Conservation (phyloP, 2,888 invertebrate genomes). For the Dilophus febrilis region DNA sequence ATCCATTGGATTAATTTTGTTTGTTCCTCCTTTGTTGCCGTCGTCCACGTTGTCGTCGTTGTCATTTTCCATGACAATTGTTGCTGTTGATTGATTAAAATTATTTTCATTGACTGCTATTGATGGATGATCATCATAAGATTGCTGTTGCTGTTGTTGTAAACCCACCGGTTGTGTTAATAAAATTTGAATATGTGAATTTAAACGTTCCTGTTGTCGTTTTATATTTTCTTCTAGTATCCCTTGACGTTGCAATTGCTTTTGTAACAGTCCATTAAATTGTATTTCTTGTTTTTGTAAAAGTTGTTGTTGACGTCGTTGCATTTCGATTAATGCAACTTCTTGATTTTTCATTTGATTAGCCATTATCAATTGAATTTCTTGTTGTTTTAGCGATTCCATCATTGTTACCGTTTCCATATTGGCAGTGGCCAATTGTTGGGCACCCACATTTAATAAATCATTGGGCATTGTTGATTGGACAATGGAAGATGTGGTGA, state of each 20-base stretch:
- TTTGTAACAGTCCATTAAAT: conserved; percentile 24
- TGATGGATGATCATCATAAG: too few relatives aligned
- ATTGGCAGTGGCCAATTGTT: conserved; percentile 19
- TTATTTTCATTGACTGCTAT: neutral
- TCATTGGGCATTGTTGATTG: conserved; percentile 24
- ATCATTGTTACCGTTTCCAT: conserved; percentile 21
- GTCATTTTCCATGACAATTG: neutral
- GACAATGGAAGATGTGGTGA: conserved; percentile 12
- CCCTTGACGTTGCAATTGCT: conserved; percentile 25
- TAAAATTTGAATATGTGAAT: conserved; percentile 23
- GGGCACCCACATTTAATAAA: neutral
- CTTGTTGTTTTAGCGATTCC: conserved; percentile 24
- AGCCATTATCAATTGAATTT: conserved; percentile 23
- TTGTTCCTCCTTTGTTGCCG: conserved; percentile 15
- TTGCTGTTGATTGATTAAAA: neutral
- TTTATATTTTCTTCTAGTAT: conserved; percentile 26
- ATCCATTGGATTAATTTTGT: neutral
- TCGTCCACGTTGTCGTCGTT: conserved; percentile 2
- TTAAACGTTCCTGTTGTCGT: conserved; percentile 27
- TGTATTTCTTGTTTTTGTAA: conserved; percentile 23
- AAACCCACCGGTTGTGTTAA: conserved; percentile 20
- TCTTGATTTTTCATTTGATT: conserved; percentile 28
- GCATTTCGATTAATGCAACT: conserved; percentile 24
- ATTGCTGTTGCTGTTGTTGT: neutral
- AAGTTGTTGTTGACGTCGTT: conserved; percentile 21